A percentile compares a stretch with the other conserved stretches of the same genome.
Conservation (phyloP, 1,140 invertebrate genomes). For the roundworm (Caenorhabditis elegans) region WBcel235 BX284606.5:17190001-17190500, state of each 20-base stretch:
- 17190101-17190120: too few relatives aligned
- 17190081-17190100: too few relatives aligned
- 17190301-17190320: background rate
- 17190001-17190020: too few relatives aligned
- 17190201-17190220: too few relatives aligned
- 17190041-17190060: too few relatives aligned
- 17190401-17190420: background rate
- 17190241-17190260: background rate
- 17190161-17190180: too few relatives aligned
- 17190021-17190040: too few relatives aligned
- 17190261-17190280: conserved; percentile 1
- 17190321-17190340: background rate
- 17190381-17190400: conserved; percentile 10
- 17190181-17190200: too few relatives aligned
- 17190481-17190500: too few relatives aligned
- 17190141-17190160: too few relatives aligned
- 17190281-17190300: conserved; percentile 1
- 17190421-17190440: background rate
- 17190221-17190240: background rate
- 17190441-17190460: background rate
- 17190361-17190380: background rate
- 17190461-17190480: background rate
- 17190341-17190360: conserved; percentile 19
- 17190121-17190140: too few relatives aligned
- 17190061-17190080: too few relatives aligned